Base-by-base conservation (phyloP, 2,888 invertebrate species). In the Dicycla oo region DNA sequence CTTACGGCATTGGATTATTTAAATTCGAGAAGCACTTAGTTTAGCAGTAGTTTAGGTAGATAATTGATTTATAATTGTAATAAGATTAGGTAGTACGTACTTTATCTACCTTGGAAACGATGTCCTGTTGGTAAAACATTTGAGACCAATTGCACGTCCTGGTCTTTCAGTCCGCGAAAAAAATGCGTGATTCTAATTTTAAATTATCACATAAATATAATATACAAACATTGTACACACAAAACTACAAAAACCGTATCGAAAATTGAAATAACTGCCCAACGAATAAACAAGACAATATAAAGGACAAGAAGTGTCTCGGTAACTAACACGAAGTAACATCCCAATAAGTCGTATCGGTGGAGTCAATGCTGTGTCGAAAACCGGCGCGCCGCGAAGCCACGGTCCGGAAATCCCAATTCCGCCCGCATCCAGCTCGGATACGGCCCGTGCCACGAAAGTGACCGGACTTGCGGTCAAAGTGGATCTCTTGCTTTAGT, bases 401-500 rank as follows among this genome's bases (percentile, higher is more conserved):
- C 86, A 56, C 69, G 58, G 76, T 56, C 81, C 87, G 88, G 88
- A 85, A 82, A 81, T 85, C 78, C 77, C 65, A 43, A 80, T 83
- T 84, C 85, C 81, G 75, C 60, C 49, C 64, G 54, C 53, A 67
- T 57, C 70, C 73, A 64, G 61, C 69, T 60, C 47, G 78, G 20
- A 43, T 30, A 72, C 73, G 65, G 63, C 56, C 34, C n/a, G 51
- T 43, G 63, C 61, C 60, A 64, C 62, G 61, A 71, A 75, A 80
- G 49, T 74, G 69, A 56, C 73, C 73, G 72, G 72, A 78, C 67
- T 54, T 51, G 51, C 60, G 69, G 64, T 34, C 61, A 20, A 56
- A 67, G 30, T 63, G 34, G 18, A 53, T 40, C 47, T 23, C 63
- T 63, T 26, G 38, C 26, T 53, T 49, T 18, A 54, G 54, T 66